These are phyloP conservation scores for Xanthia icteritia DNA, from an alignment of 2,888 invertebrate species.

Conservation along the genomic window DNA sequence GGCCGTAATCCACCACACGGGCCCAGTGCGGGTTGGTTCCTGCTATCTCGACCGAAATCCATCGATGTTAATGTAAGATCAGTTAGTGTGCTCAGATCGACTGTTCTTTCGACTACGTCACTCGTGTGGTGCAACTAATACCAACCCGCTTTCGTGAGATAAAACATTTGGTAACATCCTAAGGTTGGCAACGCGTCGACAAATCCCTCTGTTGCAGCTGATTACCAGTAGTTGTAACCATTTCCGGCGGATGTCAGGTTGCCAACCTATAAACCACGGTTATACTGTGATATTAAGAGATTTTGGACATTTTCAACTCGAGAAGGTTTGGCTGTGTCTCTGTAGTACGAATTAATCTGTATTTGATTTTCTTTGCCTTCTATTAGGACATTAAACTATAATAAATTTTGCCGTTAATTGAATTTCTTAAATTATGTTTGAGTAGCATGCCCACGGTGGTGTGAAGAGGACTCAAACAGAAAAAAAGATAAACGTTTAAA, in stretches of 20 bases:
- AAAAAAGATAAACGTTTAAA: background rate
- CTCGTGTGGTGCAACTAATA: too few relatives aligned
- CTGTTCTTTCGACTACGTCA: background rate
- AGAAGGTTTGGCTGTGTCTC: conserved; percentile 38
- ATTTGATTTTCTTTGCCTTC: conserved; percentile 45
- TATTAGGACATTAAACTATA: conserved; percentile 12
- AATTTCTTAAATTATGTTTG: conserved; percentile 27
- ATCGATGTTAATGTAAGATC: too few relatives aligned
- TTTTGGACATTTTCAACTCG: conserved; percentile 18
- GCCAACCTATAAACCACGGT: background rate
- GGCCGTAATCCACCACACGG: too few relatives aligned
- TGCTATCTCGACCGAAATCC: too few relatives aligned
- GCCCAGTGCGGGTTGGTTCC: background rate
- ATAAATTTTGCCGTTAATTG: conserved; percentile 5
- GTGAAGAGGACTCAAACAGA: background rate
- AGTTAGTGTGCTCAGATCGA: background rate
- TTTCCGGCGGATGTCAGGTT: conserved; percentile 3
- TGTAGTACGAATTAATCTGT: conserved; percentile 27
- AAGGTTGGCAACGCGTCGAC: conserved; percentile 1
- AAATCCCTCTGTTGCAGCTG: background rate
- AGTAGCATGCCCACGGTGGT: too few relatives aligned
- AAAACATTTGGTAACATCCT: background rate
- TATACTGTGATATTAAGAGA: conserved; percentile 37
- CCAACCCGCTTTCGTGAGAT: background rate
- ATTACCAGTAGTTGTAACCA: conserved; percentile 6